Evolutionary conservation across 2,888 invertebrate species (phyloP).

Genomic region (Atethmia centrago): DNA sequence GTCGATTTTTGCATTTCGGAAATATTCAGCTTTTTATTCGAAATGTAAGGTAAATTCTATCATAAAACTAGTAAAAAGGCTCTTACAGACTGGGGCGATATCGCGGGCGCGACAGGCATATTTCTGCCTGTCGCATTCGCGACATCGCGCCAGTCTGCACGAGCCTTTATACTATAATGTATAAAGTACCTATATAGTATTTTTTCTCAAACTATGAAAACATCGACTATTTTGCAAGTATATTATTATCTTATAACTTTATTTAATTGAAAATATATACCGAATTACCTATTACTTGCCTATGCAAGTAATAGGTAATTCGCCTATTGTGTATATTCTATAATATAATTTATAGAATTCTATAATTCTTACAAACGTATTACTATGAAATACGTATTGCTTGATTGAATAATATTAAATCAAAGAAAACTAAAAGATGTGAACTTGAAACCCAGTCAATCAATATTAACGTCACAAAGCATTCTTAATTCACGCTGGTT

Average conservation of each 20-base stretch:
- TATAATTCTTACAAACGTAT: constrained; percentile 15
- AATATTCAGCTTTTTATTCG: constrained; percentile 15
- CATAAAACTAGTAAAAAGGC: constrained; percentile 1
- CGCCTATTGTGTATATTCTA: too few species aligned
- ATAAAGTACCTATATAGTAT: too few species aligned
- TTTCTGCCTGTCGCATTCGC: too few species aligned
- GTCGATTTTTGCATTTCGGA: constrained; percentile 14
- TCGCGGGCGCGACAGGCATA: too few species aligned
- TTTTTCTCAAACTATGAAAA: constrained; percentile 4
- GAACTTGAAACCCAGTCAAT: constrained; percentile 38
- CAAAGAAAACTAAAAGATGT: constrained; percentile 23
- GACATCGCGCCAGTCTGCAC: too few species aligned
- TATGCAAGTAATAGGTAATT: too few species aligned
- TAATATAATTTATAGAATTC: too few species aligned
- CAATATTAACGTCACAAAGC: constrained; percentile 15
- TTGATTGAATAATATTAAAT: constrained; percentile 20
- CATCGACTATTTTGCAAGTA: neutral
- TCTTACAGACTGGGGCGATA: too few species aligned
- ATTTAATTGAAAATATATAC: constrained; percentile 4
- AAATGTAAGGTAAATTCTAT: neutral
- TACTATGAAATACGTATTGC: constrained; percentile 12
- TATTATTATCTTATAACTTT: constrained; percentile 7
- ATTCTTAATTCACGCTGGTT: constrained; percentile 17
- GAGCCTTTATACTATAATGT: too few species aligned
- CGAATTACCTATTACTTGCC: constrained; percentile 13